phyloP scores from a whole-genome alignment of 1,140 invertebrate species.

The Ptiloglossa arizonensis region DNA sequence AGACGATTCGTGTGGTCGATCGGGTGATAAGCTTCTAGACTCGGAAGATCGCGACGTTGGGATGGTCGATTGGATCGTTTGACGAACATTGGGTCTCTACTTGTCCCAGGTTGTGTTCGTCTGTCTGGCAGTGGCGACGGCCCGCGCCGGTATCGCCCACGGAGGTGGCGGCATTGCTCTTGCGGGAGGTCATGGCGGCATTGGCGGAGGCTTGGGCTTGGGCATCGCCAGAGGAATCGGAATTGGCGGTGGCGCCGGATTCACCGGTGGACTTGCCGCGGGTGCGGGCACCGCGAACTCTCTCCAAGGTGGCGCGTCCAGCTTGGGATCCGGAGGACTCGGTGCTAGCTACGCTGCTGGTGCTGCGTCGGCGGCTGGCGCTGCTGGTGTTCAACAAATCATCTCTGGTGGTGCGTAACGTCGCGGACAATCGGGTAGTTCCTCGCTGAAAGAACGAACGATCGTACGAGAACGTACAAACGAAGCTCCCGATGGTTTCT shows the following conservation, averaged over 20 bases:
- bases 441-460: no score
- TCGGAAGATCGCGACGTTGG: no score
- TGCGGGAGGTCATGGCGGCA: constrained; percentile 67
- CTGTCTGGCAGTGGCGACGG: constrained; percentile 80
- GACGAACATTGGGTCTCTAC: not conserved
- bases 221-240: constrained; percentile 72
- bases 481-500: no score
- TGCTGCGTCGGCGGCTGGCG: constrained; percentile 79
- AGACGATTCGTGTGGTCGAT: no score
- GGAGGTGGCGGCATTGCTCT: constrained; percentile 73
- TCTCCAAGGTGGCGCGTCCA: constrained; percentile 80
- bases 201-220: constrained; percentile 77
- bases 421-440: not conserved
- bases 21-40: no score
- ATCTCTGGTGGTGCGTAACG: constrained; percentile 78
- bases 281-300: constrained; percentile 79
- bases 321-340: constrained; percentile 80
- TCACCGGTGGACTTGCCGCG: constrained; percentile 80
- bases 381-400: constrained; percentile 80
- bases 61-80: no score
- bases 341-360: constrained; percentile 81
- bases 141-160: constrained; percentile 78
- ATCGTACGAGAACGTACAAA: no score
- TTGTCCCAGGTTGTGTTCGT: constrained; percentile 79
- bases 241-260: constrained; percentile 73